phyloP scores from a whole-genome alignment of 2,797 vertebrate genomes.

The Anniella stebbinsi region DNA sequence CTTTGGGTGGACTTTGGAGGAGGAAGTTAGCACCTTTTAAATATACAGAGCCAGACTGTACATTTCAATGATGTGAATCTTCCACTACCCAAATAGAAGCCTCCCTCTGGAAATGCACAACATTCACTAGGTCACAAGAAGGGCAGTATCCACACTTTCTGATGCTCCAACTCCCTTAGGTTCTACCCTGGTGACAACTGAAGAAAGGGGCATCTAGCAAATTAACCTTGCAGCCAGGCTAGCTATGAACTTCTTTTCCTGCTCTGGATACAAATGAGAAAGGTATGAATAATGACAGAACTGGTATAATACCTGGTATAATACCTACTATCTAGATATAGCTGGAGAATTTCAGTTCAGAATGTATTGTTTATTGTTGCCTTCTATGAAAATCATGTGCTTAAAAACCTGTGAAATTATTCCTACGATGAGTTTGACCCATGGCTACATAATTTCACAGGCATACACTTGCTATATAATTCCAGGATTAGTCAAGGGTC shows the following conservation, averaged over 20 bases:
- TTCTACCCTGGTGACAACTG: not conserved
- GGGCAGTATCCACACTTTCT: not conserved
- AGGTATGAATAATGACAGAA: constrained; percentile 14
- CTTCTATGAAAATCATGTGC: not conserved
- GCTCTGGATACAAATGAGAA: not conserved
- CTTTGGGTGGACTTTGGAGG: not conserved
- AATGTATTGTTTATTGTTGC: not conserved
- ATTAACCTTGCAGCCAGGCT: not conserved
- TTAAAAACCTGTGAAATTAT: not conserved
- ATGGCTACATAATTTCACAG: constrained; percentile 6
- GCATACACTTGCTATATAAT: not conserved
- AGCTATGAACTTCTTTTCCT: not conserved
- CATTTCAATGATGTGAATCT: not conserved
- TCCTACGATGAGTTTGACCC: constrained; percentile 10
- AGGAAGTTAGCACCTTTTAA: not conserved
- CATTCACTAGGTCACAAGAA: not conserved
- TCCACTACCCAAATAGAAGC: not conserved
- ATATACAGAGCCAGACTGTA: not conserved
- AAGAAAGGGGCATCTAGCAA: not conserved
- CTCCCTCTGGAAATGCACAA: not conserved
- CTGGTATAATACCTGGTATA: not conserved
- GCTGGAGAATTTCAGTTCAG: not conserved
- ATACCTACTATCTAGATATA: constrained; percentile 2
- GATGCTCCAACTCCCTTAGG: not conserved
- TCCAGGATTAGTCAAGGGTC: constrained; percentile 17